Evolutionary conservation across 2,113 vertebrate genomes (phyloP).

Genomic region (Chroicocephalus ridibundus): DNA sequence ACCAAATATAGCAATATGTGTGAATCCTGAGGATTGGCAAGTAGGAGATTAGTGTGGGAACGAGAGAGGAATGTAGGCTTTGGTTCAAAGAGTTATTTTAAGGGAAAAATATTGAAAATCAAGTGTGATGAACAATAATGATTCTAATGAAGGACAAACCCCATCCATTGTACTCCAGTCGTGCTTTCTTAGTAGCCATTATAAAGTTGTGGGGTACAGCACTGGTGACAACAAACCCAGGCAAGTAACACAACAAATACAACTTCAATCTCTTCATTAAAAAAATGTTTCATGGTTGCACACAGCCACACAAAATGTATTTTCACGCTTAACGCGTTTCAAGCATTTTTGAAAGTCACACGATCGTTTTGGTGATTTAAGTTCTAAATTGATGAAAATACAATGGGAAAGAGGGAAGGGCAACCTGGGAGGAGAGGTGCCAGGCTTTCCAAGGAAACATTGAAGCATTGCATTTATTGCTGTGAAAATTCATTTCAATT

Average conservation of each 20-base stretch:
- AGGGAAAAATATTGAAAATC: constrained; percentile 21
- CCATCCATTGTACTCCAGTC: neutral
- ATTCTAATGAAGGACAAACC: neutral
- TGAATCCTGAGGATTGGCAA: constrained; percentile 27
- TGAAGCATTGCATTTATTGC: neutral
- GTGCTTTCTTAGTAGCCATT: neutral
- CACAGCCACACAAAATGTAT: constrained; percentile 30
- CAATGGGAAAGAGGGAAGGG: neutral
- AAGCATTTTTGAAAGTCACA: constrained; percentile 44
- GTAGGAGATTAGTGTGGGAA: constrained; percentile 19
- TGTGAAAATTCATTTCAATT: constrained; percentile 19
- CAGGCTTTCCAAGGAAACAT: neutral
- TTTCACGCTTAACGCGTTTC: constrained; percentile 12
- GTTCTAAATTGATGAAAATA: constrained; percentile 39
- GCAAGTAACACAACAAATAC: neutral
- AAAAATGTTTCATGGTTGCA: constrained; percentile 7
- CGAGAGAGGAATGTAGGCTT: constrained; percentile 9
- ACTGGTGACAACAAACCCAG: neutral
- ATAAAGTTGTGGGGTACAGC: neutral
- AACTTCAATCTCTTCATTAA: constrained; percentile 38
- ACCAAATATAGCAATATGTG: constrained; percentile 42
- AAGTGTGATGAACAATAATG: constrained; percentile 10
- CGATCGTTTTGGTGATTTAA: constrained; percentile 43
- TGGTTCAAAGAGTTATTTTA: constrained; percentile 37
- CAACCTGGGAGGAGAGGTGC: neutral